These are phyloP conservation scores for Gorsachius magnificus DNA, from an alignment of 2,797 vertebrate genomes.

Conservation along the genomic window DNA sequence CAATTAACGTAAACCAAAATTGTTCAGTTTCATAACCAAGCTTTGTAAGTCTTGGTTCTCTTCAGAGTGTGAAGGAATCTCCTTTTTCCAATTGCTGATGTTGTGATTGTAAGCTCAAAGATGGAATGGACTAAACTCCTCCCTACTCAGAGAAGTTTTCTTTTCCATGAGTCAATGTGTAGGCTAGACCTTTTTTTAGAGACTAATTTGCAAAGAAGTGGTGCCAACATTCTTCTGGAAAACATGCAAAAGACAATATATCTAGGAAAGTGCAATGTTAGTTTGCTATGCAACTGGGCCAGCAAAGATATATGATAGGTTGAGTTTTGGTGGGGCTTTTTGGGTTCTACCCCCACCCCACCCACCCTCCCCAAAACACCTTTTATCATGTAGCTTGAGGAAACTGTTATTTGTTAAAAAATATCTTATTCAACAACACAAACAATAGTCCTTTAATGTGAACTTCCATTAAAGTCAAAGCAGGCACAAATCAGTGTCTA, in stretches of 20 bases:
- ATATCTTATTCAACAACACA: neutral
- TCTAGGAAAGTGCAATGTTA: neutral
- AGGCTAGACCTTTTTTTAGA: neutral
- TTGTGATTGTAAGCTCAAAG: neutral
- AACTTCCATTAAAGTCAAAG: neutral
- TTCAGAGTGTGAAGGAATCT: neutral
- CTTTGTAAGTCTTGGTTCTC: neutral
- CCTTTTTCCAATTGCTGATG: neutral
- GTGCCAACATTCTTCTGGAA: neutral
- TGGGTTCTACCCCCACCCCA: too few relatives aligned
- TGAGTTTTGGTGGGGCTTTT: neutral
- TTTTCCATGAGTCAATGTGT: neutral
- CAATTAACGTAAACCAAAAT: neutral
- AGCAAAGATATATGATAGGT: neutral
- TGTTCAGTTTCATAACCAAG: neutral
- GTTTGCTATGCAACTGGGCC: neutral
- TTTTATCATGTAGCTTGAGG: neutral
- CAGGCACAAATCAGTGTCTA: neutral
- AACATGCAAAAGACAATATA: neutral
- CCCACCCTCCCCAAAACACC: neutral
- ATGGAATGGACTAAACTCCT: neutral
- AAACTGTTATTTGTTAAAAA: neutral
- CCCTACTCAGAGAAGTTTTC: neutral
- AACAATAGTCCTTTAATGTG: neutral
- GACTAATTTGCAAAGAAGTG: neutral